These are phyloP conservation scores for Apis mellifera DNA, from an alignment of 1,140 invertebrate species.

Conservation along the genomic window DNA sequence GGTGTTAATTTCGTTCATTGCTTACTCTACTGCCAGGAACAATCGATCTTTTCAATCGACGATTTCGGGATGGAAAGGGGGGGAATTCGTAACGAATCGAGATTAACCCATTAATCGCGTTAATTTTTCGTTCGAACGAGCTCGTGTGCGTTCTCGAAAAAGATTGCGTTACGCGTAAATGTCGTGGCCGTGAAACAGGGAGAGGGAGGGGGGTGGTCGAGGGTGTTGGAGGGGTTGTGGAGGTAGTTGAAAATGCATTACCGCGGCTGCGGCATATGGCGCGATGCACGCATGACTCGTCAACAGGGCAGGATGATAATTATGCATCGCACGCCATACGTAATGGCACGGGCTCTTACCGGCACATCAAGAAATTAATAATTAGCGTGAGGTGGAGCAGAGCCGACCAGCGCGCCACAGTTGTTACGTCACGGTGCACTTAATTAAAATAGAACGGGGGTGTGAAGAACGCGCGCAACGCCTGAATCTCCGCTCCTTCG, in stretches of 20 bases:
- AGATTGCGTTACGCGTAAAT: slow-evolving; percentile 55
- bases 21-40: too few species aligned
- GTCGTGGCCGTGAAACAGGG: slow-evolving; percentile 31
- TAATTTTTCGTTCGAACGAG: slow-evolving; percentile 36
- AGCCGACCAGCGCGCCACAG: slow-evolving; percentile 32
- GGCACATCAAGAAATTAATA: slow-evolving; percentile 81
- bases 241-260: slow-evolving; percentile 79
- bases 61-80: too few species aligned
- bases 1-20: neutral
- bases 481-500: slow-evolving; percentile 27
- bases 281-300: slow-evolving; percentile 79
- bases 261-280: slow-evolving; percentile 76
- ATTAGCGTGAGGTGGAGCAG: slow-evolving; percentile 74
- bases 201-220: neutral
- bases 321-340: slow-evolving; percentile 80
- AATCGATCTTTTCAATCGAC: too few species aligned
- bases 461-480: slow-evolving; percentile 47
- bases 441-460: slow-evolving; percentile 71
- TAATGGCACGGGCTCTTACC: slow-evolving; percentile 76
- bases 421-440: slow-evolving; percentile 68
- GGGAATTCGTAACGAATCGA: too few species aligned
- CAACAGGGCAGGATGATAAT: slow-evolving; percentile 74
- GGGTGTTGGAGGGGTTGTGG: slow-evolving; percentile 56
- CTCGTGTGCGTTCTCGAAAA: slow-evolving; percentile 40
- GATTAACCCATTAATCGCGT: slow-evolving; percentile 45